Conservation (phyloP, 2,797 vertebrate species). For the Amblyopsis hoosieri region DNA sequence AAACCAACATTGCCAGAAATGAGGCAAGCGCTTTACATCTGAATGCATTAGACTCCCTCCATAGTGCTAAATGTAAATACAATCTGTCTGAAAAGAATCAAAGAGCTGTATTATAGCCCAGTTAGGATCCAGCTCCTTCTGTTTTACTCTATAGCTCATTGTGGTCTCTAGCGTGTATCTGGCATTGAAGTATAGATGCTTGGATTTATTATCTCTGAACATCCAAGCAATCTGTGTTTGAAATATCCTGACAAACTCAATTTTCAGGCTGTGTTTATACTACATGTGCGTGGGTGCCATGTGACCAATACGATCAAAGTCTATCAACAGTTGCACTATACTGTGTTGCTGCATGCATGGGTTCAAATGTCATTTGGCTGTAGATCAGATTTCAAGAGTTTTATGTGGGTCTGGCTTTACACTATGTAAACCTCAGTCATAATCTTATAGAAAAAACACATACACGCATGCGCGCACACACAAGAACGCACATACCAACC, state of each 20-base stretch:
- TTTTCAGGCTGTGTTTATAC: conserved; percentile 11
- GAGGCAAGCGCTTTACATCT: neutral
- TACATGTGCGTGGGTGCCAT: neutral
- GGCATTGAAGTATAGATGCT: conserved; percentile 14
- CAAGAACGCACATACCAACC: too few relatives aligned
- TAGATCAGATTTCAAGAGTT: neutral
- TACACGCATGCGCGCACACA: too few relatives aligned
- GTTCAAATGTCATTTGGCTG: conserved; percentile 30
- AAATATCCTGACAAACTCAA: neutral
- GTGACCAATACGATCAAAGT: conserved; percentile 38
- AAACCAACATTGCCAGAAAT: neutral
- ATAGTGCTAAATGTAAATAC: too few relatives aligned
- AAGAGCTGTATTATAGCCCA: conserved; percentile 8
- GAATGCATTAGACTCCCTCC: conserved; percentile 1
- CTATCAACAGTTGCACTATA: conserved; percentile 23
- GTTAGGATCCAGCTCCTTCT: conserved; percentile 7
- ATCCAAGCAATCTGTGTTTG: neutral
- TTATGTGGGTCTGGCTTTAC: neutral
- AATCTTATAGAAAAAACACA: too few relatives aligned
- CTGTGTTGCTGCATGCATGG: neutral
- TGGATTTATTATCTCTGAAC: conserved; percentile 25
- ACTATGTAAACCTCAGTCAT: too few relatives aligned
- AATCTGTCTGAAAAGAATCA: conserved; percentile 10
- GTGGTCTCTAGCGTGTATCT: conserved; percentile 26
- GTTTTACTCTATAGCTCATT: conserved; percentile 17